phyloP scores from a whole-genome alignment of 2,888 invertebrate species.

The Biston stratarius region DNA sequence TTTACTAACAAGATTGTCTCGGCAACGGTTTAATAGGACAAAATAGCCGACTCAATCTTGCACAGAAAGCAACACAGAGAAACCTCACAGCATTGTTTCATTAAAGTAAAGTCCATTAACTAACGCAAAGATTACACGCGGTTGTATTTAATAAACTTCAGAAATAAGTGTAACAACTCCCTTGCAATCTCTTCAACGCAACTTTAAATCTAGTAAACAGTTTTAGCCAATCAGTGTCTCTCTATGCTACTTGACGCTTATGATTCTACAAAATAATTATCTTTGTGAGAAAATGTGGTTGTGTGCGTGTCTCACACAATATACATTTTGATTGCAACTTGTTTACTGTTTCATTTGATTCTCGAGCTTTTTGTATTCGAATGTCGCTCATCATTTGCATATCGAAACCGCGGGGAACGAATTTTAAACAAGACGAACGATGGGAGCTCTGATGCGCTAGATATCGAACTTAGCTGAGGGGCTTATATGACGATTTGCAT shows the following conservation, averaged over 20 bases:
- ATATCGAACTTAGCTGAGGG: conserved; percentile 62
- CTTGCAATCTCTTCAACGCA: no score
- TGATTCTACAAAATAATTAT: neutral
- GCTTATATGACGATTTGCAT: conserved; percentile 72
- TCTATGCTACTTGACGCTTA: neutral
- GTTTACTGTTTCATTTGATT: conserved; percentile 55
- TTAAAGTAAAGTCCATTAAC: no score
- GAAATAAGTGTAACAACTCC: no score
- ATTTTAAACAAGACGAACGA: conserved; percentile 78
- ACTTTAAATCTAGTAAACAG: no score
- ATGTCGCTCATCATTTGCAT: conserved; percentile 83
- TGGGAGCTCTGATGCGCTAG: conserved; percentile 70
- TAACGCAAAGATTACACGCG: no score
- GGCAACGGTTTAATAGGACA: no score
- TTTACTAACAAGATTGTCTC: no score
- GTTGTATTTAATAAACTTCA: no score
- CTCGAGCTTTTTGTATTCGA: conserved; percentile 85
- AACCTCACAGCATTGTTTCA: no score
- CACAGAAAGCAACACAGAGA: no score
- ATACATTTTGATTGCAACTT: conserved; percentile 6
- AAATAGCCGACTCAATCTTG: no score
- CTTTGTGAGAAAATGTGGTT: neutral
- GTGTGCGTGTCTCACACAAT: conserved; percentile 16
- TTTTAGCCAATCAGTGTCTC: neutral
- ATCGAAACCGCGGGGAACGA: conserved; percentile 78